phyloP scores from a whole-genome alignment of 1,140 invertebrate species.

The Trachymyrmex cornetzi region DNA sequence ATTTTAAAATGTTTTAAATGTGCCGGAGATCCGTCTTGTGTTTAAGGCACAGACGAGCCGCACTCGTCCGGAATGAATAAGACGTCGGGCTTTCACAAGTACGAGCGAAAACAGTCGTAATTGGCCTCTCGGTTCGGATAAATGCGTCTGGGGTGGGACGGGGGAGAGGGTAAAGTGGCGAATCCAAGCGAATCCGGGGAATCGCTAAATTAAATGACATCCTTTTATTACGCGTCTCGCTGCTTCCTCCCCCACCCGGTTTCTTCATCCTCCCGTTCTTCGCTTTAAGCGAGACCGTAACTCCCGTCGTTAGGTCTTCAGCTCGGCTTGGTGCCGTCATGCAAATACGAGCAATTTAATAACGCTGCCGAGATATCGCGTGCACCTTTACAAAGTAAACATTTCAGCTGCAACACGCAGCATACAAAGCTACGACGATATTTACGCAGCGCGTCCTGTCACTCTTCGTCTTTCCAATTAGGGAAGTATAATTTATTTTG shows the following conservation, averaged over 20 bases:
- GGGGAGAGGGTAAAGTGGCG: slow-evolving; percentile 24
- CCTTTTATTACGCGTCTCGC: slow-evolving; percentile 59
- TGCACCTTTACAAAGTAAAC: slow-evolving; percentile 60
- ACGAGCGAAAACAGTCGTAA: slow-evolving; percentile 60
- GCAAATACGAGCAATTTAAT: slow-evolving; percentile 66
- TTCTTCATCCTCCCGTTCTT: not conserved
- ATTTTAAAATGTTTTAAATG: slow-evolving; percentile 1
- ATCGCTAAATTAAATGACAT: slow-evolving; percentile 65
- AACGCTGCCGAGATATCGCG: slow-evolving; percentile 57
- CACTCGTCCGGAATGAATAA: slow-evolving; percentile 54
- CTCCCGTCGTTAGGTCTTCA: slow-evolving; percentile 61
- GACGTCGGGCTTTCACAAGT: slow-evolving; percentile 38
- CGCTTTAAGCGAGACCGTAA: slow-evolving; percentile 54
- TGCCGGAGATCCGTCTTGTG: not conserved
- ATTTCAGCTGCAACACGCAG: slow-evolving; percentile 42
- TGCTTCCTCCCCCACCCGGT: not conserved
- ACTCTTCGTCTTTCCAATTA: slow-evolving; percentile 59
- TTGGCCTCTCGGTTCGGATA: slow-evolving; percentile 60
- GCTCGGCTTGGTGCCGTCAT: slow-evolving; percentile 56
- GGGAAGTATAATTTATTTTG: slow-evolving; percentile 33
- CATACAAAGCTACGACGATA: slow-evolving; percentile 31
- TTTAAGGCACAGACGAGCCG: slow-evolving; percentile 16
- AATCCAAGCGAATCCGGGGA: slow-evolving; percentile 52
- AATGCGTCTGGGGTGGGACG: slow-evolving; percentile 12
- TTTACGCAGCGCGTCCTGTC: slow-evolving; percentile 47